Percentiles rank a stretch among this genome's conserved stretches.
phyloP scores from a whole-genome alignment of 2,888 invertebrate species.

The Prosapia bicincta region DNA sequence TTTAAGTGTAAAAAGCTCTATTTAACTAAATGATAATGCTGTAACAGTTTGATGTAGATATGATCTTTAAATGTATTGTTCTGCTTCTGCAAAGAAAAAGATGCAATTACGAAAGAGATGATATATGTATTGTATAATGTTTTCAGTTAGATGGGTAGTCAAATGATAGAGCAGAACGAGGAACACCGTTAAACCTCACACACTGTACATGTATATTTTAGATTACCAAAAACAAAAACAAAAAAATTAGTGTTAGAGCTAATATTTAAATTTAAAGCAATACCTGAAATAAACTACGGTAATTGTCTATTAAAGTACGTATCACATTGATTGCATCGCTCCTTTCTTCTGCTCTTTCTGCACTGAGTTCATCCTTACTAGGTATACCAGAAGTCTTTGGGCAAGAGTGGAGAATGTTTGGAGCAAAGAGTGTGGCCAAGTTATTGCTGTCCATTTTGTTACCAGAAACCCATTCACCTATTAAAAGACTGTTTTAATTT shows the following conservation, averaged over 20 bases:
- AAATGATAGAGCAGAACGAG: neutral
- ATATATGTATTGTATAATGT: no score
- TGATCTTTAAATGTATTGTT: no score
- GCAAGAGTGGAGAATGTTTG: slow-evolving; percentile 81
- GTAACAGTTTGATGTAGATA: no score
- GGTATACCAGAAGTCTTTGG: slow-evolving; percentile 43
- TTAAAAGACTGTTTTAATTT: no score
- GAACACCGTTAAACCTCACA: neutral
- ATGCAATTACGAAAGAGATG: no score
- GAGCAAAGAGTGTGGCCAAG: slow-evolving; percentile 89
- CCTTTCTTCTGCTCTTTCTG: slow-evolving; percentile 73
- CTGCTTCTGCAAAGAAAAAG: no score
- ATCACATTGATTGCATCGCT: slow-evolving; percentile 89
- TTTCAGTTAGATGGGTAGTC: no score
- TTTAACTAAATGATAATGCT: no score
- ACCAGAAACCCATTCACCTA: slow-evolving; percentile 62
- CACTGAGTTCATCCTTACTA: slow-evolving; percentile 52
- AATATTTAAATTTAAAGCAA: no score
- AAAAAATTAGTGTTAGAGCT: no score
- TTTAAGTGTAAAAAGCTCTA: no score
- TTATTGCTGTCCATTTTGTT: slow-evolving; percentile 95
- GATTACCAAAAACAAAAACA: no score
- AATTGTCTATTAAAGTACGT: slow-evolving; percentile 69
- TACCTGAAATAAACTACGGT: slow-evolving; percentile 65
- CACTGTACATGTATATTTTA: neutral